These are phyloP conservation scores for Diabrotica balteata DNA, from an alignment of 2,888 invertebrate genomes.

Conservation along the genomic window DNA sequence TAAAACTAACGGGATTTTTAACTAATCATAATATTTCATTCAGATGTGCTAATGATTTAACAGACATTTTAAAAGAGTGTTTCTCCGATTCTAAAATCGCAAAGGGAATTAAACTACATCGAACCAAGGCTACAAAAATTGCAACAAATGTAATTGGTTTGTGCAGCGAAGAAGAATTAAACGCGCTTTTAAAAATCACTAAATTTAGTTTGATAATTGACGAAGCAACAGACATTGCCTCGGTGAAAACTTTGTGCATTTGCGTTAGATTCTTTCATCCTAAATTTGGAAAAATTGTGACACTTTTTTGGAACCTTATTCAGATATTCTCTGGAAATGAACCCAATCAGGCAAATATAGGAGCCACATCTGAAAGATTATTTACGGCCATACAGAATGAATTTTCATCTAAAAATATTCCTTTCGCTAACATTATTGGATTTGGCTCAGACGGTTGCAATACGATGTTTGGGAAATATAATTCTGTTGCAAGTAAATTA, in stretches of 20 bases:
- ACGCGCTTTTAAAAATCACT: conserved; percentile 1
- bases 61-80: conserved; percentile 41
- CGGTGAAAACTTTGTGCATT: conserved; percentile 44
- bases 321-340: background rate
- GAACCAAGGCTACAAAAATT: conserved; percentile 41
- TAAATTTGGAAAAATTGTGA: conserved; percentile 7
- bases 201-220: conserved; percentile 45
- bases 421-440: conserved; percentile 50
- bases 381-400: conserved; percentile 12
- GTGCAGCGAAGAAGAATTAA: background rate
- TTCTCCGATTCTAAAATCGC: conserved; percentile 44
- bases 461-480: conserved; percentile 49
- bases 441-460: conserved; percentile 53
- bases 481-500: conserved; percentile 49
- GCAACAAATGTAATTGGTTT: conserved; percentile 44
- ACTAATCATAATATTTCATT: conserved; percentile 46
- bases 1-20: conserved; percentile 44
- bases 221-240: conserved; percentile 47
- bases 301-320: conserved; percentile 12
- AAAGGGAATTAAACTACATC: conserved; percentile 39
- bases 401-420: conserved; percentile 39
- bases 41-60: conserved; percentile 30
- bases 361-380: conserved; percentile 15
- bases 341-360: conserved; percentile 1
- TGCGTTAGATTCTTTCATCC: conserved; percentile 43